phyloP scores from a whole-genome alignment of 2,113 vertebrate genomes.

The Fregata magnificens region DNA sequence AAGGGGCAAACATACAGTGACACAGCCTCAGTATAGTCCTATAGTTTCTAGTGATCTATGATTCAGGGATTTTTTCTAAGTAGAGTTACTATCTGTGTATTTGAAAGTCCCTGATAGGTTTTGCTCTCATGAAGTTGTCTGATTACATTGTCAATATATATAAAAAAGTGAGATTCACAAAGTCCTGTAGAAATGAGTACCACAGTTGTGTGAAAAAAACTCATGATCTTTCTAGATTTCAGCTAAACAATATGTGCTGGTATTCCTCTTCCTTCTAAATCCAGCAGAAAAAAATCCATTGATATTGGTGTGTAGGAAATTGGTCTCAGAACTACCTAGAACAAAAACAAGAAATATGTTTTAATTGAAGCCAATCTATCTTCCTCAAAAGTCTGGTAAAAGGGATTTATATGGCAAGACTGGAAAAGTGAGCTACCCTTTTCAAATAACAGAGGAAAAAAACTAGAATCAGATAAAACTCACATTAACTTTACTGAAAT shows the following conservation, averaged over 20 bases:
- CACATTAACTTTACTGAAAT: background rate
- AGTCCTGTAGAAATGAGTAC: background rate
- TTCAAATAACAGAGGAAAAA: background rate
- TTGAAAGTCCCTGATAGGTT: background rate
- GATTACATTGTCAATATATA: background rate
- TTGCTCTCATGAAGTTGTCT: background rate
- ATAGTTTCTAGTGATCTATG: background rate
- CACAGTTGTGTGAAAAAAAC: background rate
- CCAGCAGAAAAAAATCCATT: background rate
- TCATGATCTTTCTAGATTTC: background rate
- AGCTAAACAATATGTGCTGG: background rate
- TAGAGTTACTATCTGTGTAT: background rate
- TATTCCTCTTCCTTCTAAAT: background rate
- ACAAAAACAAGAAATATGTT: background rate
- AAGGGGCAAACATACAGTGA: background rate
- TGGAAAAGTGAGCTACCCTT: background rate
- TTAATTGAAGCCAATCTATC: background rate
- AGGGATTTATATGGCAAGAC: background rate
- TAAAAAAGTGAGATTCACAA: background rate
- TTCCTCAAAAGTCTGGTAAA: background rate
- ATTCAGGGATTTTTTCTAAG: background rate
- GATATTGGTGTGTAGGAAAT: background rate
- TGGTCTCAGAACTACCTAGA: background rate
- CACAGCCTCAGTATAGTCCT: background rate
- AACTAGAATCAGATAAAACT: background rate